phyloP scores from a whole-genome alignment of 2,113 vertebrate genomes.

The Oplegnathus fasciatus region DNA sequence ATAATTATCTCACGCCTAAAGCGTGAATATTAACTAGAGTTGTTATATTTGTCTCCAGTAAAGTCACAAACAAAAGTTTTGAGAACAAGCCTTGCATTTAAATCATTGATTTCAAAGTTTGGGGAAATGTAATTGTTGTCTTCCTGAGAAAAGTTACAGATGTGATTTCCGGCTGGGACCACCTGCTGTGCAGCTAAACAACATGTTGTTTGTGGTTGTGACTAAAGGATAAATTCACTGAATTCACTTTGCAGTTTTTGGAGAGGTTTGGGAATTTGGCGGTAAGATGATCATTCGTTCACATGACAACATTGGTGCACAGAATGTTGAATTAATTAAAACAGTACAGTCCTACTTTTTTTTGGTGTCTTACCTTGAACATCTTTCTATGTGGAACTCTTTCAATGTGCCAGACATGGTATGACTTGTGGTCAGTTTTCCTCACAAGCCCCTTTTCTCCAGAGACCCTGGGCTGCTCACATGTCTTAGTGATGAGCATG shows the following conservation, averaged over 20 bases:
- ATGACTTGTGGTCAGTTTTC: not conserved
- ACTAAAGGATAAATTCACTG: not conserved
- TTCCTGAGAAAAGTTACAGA: not conserved
- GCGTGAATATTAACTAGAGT: slow-evolving; percentile 54
- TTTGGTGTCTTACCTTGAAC: not conserved
- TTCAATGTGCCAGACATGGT: not conserved
- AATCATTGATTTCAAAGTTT: slow-evolving; percentile 32
- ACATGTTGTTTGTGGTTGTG: not conserved
- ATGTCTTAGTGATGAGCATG: not conserved
- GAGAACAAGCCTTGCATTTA: slow-evolving; percentile 33
- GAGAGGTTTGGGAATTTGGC: not conserved
- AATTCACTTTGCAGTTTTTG: not conserved
- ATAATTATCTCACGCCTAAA: slow-evolving; percentile 51
- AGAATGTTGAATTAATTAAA: not conserved
- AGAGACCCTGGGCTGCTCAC: not conserved
- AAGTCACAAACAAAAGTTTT: slow-evolving; percentile 48
- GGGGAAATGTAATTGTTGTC: not conserved
- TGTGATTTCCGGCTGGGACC: not conserved
- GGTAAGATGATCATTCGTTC: not conserved
- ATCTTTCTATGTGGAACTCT: not conserved
- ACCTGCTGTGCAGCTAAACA: slow-evolving; percentile 1
- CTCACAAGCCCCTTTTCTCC: not conserved
- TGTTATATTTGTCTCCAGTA: slow-evolving; percentile 36
- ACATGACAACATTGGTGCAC: not conserved
- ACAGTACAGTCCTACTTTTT: not conserved